These are phyloP conservation scores for Cosmopolites sordidus DNA, from an alignment of 2,888 invertebrate species.

Conservation along the genomic window DNA sequence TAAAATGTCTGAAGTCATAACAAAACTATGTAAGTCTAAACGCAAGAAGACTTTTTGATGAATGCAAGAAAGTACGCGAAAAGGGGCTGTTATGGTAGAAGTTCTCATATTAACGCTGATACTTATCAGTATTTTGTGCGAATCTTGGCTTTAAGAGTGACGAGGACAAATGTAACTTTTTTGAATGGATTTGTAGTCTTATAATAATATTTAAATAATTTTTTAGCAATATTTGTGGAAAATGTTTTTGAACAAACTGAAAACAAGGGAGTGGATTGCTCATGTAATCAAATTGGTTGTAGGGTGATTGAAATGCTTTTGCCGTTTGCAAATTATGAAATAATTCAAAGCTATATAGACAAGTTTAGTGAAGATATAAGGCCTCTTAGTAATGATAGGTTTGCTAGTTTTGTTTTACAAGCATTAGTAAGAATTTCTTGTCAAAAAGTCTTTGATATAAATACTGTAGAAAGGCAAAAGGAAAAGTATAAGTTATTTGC, in stretches of 20 bases:
- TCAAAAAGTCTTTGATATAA: conserved; percentile 49
- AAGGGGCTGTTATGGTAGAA: conserved; percentile 67
- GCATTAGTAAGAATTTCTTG: conserved; percentile 59
- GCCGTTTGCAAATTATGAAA: conserved; percentile 60
- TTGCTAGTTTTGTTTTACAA: conserved; percentile 76
- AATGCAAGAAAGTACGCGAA: conserved; percentile 75
- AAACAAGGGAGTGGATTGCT: conserved; percentile 65
- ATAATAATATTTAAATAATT: conserved; percentile 7
- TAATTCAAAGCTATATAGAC: conserved; percentile 60
- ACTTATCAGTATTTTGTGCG: conserved; percentile 73
- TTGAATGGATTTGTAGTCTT: no score
- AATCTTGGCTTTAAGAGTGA: conserved; percentile 64
- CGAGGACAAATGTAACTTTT: conserved; percentile 72
- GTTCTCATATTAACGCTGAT: conserved; percentile 65
- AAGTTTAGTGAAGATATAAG: conserved; percentile 64
- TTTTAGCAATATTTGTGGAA: conserved; percentile 63
- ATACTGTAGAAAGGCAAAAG: conserved; percentile 34
- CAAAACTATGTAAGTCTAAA: conserved; percentile 49
- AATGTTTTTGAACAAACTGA: conserved; percentile 72
- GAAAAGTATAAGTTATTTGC: conserved; percentile 61
- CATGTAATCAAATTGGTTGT: conserved; percentile 77
- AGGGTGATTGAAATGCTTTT: conserved; percentile 72
- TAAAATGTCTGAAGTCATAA: conserved; percentile 25
- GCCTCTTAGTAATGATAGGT: conserved; percentile 68
- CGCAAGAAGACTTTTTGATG: conserved; percentile 62